Percentiles rank a stretch among this genome's conserved stretches.
Conservation (phyloP, 2,797 vertebrate species). For the Gymnothorax reevesii region DNA sequence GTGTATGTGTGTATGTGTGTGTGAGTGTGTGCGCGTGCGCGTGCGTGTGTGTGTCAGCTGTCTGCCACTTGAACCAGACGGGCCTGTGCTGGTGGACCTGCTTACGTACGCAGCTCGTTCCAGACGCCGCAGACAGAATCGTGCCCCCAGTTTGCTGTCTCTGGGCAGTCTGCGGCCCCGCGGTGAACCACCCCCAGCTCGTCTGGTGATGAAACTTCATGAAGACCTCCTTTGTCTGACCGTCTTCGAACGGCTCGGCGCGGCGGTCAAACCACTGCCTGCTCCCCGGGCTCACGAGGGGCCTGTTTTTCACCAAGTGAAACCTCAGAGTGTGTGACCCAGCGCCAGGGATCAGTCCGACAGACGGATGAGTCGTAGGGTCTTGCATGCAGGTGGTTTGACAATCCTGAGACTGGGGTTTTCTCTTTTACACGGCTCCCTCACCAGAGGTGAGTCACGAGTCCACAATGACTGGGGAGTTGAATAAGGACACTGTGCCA, state of each 20-base stretch:
- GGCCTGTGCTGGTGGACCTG: neutral
- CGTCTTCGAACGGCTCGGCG: neutral
- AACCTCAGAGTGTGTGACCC: neutral
- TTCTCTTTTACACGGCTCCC: neutral
- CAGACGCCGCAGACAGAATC: neutral
- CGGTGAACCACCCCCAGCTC: neutral
- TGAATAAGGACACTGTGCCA: neutral
- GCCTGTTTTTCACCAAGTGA: neutral
- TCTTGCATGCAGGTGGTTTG: neutral
- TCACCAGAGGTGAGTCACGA: neutral
- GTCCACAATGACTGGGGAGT: neutral
- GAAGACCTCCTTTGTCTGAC: neutral
- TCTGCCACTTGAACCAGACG: slow-evolving; percentile 12
- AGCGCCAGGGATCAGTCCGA: no score
- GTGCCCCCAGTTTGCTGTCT: neutral
- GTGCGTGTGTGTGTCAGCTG: slow-evolving; percentile 48
- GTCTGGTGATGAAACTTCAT: neutral
- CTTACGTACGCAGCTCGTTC: neutral
- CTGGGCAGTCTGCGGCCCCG: neutral
- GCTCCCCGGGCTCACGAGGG: neutral
- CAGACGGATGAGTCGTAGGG: neutral
- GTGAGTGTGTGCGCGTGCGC: slow-evolving; percentile 39
- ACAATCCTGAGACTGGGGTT: neutral
- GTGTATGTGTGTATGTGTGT: slow-evolving; percentile 26
- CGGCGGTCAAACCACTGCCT: neutral